phyloP scores from a whole-genome alignment of 2,797 vertebrate species.

The Acanthopagrus latus region DNA sequence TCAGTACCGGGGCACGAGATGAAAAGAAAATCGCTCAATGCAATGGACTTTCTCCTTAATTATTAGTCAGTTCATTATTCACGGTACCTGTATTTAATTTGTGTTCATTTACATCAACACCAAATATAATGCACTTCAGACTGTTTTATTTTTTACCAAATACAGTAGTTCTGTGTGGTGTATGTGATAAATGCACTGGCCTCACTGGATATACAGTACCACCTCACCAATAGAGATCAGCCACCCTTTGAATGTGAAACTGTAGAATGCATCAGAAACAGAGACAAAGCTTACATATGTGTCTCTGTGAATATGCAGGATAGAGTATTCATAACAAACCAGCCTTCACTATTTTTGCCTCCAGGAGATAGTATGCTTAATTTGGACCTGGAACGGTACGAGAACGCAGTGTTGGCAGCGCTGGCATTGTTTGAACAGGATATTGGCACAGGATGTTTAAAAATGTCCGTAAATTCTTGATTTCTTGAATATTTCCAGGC shows the following conservation, averaged over 20 bases:
- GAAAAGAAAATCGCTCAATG: slow-evolving; percentile 22
- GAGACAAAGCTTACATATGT: neutral
- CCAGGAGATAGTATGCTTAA: neutral
- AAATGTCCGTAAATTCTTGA: slow-evolving; percentile 2
- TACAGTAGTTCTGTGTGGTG: neutral
- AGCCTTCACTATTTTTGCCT: neutral
- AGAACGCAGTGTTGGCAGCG: neutral
- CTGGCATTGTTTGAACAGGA: too few species aligned
- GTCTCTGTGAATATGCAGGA: neutral
- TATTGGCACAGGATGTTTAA: neutral
- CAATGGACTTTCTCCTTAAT: slow-evolving; percentile 12
- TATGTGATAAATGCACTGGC: neutral
- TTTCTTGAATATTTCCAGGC: neutral
- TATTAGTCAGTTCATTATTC: neutral
- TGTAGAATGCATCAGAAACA: neutral
- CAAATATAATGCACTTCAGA: neutral
- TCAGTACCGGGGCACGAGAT: slow-evolving; percentile 9
- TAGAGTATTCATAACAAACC: neutral
- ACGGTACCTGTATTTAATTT: neutral
- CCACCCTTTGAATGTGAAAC: neutral
- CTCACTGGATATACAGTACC: neutral
- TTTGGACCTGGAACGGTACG: neutral
- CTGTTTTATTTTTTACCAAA: neutral
- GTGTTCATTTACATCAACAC: neutral
- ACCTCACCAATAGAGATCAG: neutral